Evolutionary conservation across 1,140 invertebrate genomes (phyloP), one percentile per base, ranked within the genome.

Genomic region (Musca vetustissima): DNA sequence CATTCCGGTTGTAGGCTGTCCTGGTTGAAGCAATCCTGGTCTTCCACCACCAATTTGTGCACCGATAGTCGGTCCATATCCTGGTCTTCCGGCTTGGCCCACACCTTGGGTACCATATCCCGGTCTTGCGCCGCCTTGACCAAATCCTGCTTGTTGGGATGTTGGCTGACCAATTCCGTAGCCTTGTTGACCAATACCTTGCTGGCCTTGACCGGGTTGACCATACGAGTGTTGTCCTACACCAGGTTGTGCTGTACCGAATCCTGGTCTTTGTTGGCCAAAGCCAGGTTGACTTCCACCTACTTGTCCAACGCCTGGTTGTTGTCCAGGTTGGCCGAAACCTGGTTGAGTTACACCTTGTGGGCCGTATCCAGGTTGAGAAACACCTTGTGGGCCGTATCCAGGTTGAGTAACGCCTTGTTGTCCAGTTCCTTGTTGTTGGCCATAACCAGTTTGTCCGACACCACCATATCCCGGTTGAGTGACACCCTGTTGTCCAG

Each of bases 171-270:
- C n/a, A n/a, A n/a, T n/a, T n/a, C 28, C 25, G 15, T 1, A 17
- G 15, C 25, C 28, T 61, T 61, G 57, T 28, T 13, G 28, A 28
- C 6, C n/a, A 21, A 22, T n/a, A 64, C 59, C 67, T 64, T 61
- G 67, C 15, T 17, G 8, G 32, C 36, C 67, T 11, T 9, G 4
- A 17, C 28, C 57, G 1, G 57, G 28, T 13, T 21, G n/a, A 52
- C 49, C 49, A 17, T 21, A n/a, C n/a, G 13, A 17, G 4, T 43
- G 59, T 48, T 64, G 59, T 36, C 57, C n/a, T 28, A 24, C 55
- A 17, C 14, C 25, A 4, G 25, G 25, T 17, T 11, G 24, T 1
- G 28, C 28, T 32, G 28, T 3, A 17, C 14, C 25, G 32, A n/a
- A 59, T n/a, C 55, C 57, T 9, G 28, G 28, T 9, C 28, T 21